Percentiles rank a stretch among this genome's conserved stretches.
These are phyloP conservation scores for Dendroctonus valens DNA, from an alignment of 1,140 invertebrate genomes.

Conservation along the genomic window DNA sequence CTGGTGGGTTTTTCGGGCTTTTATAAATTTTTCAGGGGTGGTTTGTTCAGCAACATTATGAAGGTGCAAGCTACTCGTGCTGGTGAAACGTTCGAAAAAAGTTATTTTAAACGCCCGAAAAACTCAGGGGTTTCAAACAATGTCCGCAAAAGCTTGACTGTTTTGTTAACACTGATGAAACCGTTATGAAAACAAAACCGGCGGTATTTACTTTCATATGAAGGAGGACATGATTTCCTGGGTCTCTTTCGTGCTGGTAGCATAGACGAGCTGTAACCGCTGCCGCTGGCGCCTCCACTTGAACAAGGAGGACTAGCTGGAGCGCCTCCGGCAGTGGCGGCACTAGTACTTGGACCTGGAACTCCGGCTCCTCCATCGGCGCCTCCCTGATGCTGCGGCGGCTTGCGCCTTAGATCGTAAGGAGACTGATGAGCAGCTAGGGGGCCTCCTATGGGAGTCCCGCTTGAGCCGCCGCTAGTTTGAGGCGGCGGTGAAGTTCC, in stretches of 20 bases:
- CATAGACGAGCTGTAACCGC: constrained; percentile 51
- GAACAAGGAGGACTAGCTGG: constrained; percentile 50
- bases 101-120: no score
- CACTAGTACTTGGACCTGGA: constrained; percentile 43
- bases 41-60: no score
- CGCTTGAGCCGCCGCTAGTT: constrained; percentile 39
- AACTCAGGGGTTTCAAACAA: no score
- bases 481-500: constrained; percentile 34
- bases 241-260: constrained; percentile 79
- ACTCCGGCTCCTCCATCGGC: constrained; percentile 32
- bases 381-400: constrained; percentile 63
- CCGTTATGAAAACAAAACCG: not conserved
- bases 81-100: no score
- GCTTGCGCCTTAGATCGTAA: constrained; percentile 82
- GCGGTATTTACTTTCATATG: constrained; percentile 59
- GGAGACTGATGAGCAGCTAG: constrained; percentile 72
- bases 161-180: not conserved
- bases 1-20: no score
- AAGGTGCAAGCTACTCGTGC: no score
- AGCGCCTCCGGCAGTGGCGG: constrained; percentile 46
- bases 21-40: no score
- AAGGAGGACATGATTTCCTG: constrained; percentile 62
- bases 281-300: constrained; percentile 45
- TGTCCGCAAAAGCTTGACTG: no score
- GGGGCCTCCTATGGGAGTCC: constrained; percentile 54